Conservation (phyloP, 2,797 vertebrate genomes). For the Argya squamiceps region DNA sequence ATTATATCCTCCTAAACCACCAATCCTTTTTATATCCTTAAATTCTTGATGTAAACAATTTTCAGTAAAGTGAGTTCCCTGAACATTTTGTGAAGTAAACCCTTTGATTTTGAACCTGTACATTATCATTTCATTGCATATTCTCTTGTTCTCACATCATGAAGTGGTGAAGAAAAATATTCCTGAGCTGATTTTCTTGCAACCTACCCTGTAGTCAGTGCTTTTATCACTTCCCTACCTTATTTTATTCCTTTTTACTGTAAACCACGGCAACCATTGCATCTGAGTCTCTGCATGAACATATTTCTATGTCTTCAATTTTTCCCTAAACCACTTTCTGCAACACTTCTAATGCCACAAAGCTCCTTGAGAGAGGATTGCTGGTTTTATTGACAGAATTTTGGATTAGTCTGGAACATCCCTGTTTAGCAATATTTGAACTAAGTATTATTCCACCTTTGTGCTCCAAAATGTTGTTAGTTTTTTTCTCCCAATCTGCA, state of each 20-base stretch:
- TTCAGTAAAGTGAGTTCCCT: neutral
- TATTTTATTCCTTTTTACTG: neutral
- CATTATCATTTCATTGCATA: neutral
- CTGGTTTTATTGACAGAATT: neutral
- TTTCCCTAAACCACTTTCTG: neutral
- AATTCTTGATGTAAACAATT: neutral
- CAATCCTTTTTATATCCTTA: neutral
- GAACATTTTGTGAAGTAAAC: neutral
- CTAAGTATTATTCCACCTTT: neutral
- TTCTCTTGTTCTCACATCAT: neutral
- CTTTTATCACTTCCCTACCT: neutral
- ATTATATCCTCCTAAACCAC: neutral
- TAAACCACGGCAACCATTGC: neutral
- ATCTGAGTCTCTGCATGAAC: neutral
- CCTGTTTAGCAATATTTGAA: neutral
- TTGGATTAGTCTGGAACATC: neutral
- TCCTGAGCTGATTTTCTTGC: neutral
- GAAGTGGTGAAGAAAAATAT: neutral
- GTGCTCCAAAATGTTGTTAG: neutral
- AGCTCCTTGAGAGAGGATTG: neutral
- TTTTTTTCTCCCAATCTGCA: neutral
- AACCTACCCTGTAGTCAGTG: neutral
- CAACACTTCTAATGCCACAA: neutral
- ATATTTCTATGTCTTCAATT: neutral
- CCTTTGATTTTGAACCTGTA: neutral